Conservation (phyloP, 2,888 invertebrate species). For the Apodemia duryi region DNA sequence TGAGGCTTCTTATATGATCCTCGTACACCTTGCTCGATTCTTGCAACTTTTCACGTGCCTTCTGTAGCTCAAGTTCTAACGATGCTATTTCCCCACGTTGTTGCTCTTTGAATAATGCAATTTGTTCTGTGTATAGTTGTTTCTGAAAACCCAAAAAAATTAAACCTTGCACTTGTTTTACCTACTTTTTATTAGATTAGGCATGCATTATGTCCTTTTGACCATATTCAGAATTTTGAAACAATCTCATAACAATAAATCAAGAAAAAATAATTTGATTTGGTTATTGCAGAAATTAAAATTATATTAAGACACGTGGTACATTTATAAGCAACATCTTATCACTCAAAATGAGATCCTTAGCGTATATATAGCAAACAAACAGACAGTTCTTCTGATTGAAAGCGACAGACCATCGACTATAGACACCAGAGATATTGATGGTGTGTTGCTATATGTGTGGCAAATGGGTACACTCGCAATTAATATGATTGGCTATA, state of each 20-base stretch:
- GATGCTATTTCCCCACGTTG: constrained; percentile 73
- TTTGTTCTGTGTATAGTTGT: constrained; percentile 82
- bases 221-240: not conserved
- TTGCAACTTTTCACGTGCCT: constrained; percentile 71
- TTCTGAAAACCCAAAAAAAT: constrained; percentile 57
- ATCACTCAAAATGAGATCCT: too few relatives aligned
- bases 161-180: not conserved
- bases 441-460: too few relatives aligned
- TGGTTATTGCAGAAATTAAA: too few relatives aligned
- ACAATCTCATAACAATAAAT: not conserved
- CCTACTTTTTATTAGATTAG: not conserved
- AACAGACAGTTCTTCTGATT: too few relatives aligned
- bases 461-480: too few relatives aligned
- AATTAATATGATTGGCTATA: too few relatives aligned
- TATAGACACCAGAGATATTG: too few relatives aligned
- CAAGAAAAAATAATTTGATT: too few relatives aligned
- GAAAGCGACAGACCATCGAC: too few relatives aligned
- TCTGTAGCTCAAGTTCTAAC: constrained; percentile 69
- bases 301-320: too few relatives aligned
- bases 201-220: not conserved
- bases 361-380: too few relatives aligned
- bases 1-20: constrained; percentile 64
- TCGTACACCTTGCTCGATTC: constrained; percentile 56
- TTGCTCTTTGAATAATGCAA: constrained; percentile 68
- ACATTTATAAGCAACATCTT: too few relatives aligned